Conservation (phyloP, 2,888 invertebrate species). For the Lasius platythorax region DNA sequence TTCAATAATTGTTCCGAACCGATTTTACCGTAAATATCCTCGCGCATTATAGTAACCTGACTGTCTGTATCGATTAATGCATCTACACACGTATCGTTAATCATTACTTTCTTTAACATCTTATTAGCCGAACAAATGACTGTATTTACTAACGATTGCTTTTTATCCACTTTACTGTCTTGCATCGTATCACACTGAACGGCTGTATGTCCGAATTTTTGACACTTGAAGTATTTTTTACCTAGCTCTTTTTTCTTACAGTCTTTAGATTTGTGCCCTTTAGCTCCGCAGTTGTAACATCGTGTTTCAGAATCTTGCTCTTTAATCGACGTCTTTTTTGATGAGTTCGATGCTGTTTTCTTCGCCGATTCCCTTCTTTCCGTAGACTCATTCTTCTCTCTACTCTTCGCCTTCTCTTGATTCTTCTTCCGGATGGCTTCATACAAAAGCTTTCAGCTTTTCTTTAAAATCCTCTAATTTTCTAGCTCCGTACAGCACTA, state of each 20-base stretch:
- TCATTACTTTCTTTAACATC: not conserved
- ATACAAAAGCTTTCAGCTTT: conserved; percentile 46
- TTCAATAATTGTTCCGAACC: not conserved
- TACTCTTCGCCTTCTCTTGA: not conserved
- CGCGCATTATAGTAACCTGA: not conserved
- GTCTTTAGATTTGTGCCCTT: conserved; percentile 39
- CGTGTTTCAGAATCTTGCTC: not conserved
- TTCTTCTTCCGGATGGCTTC: conserved; percentile 18
- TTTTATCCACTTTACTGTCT: not conserved
- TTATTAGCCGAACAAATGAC: not conserved
- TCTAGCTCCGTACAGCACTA: conserved; percentile 52
- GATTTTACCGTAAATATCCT: not conserved
- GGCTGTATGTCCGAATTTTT: conserved; percentile 42
- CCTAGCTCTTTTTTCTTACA: conserved; percentile 24
- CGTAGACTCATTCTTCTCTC: not conserved
- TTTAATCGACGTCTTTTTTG: not conserved
- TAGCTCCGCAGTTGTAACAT: conserved; percentile 48
- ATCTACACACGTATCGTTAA: not conserved
- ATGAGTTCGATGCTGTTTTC: not conserved
- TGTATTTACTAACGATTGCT: not conserved
- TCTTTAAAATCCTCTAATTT: conserved; percentile 45
- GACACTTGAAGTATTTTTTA: conserved; percentile 51
- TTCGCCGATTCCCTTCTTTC: not conserved
- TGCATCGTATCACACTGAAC: not conserved
- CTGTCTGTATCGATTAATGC: conserved; percentile 9